phyloP scores from a whole-genome alignment of 1,140 invertebrate species.

The Matsumurasca onukii region DNA sequence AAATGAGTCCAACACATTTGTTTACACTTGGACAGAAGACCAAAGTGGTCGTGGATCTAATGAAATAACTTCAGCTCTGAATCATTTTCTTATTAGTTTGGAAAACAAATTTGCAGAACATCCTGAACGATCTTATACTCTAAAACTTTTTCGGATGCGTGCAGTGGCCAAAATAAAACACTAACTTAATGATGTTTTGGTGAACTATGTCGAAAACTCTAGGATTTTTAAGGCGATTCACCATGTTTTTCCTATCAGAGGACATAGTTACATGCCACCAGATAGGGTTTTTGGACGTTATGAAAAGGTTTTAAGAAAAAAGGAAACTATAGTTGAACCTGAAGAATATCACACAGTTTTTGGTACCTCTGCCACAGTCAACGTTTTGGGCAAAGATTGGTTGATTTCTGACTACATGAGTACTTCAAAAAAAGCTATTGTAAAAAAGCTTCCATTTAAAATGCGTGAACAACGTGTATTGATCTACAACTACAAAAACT shows the following conservation, averaged over 20 bases:
- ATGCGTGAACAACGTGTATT: neutral
- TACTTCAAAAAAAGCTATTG: neutral
- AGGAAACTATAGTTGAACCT: constrained; percentile 35
- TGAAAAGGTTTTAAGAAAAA: constrained; percentile 42
- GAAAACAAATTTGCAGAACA: neutral
- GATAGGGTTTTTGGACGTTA: constrained; percentile 44
- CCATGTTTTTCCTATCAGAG: constrained; percentile 43
- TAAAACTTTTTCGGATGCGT: constrained; percentile 30
- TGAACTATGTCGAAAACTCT: constrained; percentile 38
- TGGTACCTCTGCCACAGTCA: constrained; percentile 9
- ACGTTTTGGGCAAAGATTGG: constrained; percentile 30
- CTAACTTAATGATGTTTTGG: constrained; percentile 31
- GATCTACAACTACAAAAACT: neutral
- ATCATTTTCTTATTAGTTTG: constrained; percentile 34
- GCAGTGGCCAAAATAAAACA: constrained; percentile 33
- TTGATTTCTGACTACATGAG: constrained; percentile 29
- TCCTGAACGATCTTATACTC: neutral
- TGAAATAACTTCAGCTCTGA: constrained; percentile 43
- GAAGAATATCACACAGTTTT: constrained; percentile 31
- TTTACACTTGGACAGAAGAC: constrained; percentile 44
- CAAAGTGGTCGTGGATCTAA: constrained; percentile 42
- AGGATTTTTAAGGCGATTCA: constrained; percentile 38
- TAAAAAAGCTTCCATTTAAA: constrained; percentile 1
- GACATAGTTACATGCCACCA: constrained; percentile 44
- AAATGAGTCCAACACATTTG: constrained; percentile 39